These are phyloP conservation scores for Felis chaus DNA, from an alignment of 2,113 vertebrate species.

Conservation along the genomic window DNA sequence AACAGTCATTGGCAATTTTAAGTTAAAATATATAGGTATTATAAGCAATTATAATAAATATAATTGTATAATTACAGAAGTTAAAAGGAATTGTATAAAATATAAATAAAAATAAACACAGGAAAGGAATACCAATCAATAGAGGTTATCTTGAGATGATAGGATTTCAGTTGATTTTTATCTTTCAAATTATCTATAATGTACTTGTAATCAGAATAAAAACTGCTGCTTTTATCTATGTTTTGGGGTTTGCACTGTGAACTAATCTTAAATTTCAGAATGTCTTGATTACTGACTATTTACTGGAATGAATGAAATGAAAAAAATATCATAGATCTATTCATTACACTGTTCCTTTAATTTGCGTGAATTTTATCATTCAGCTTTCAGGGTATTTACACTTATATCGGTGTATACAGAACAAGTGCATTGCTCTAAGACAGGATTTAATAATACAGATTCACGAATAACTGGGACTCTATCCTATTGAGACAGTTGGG, in stretches of 20 bases:
- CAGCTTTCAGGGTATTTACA: neutral
- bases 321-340: neutral
- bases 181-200: neutral
- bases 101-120: neutral
- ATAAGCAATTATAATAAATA: neutral
- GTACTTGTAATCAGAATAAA: neutral
- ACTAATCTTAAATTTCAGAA: neutral
- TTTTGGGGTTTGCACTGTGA: neutral
- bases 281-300: neutral
- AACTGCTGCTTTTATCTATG: neutral
- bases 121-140: neutral
- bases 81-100: neutral
- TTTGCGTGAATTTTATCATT: neutral
- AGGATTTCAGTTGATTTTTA: neutral
- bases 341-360: neutral
- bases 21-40: neutral
- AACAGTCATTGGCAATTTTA: neutral
- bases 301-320: neutral
- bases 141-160: neutral
- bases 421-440: neutral
- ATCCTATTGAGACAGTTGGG: neutral
- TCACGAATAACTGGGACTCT: neutral
- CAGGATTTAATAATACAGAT: neutral
- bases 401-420: neutral
- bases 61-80: neutral